A percentile compares a stretch with the other conserved stretches of the same genome.
Conservation (phyloP, 2,797 vertebrate species). For the Oryzias dopingdopingensis region DNA sequence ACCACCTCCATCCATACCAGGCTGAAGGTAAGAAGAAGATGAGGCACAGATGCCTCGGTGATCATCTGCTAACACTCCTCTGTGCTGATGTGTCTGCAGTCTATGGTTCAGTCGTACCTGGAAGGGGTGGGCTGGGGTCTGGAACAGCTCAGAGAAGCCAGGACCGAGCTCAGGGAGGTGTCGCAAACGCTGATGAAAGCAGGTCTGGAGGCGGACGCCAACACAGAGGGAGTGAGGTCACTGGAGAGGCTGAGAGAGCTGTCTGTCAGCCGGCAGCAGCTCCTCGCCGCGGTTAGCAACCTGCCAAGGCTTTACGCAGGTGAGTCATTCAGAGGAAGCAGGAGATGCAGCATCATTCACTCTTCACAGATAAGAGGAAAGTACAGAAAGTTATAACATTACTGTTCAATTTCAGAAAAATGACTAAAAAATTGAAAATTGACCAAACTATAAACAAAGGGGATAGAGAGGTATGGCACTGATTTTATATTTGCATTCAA, state of each 20-base stretch:
- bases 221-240: conserved; percentile 59
- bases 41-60: not conserved
- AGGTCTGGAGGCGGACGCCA: conserved; percentile 67
- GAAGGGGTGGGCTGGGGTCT: conserved; percentile 90
- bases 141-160: conserved; percentile 83
- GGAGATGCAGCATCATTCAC: no score
- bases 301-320: conserved; percentile 89
- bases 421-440: no score
- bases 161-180: conserved; percentile 74
- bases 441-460: no score
- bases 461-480: no score
- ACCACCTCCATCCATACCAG: conserved; percentile 89
- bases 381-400: no score
- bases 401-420: no score
- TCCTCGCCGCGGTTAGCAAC: conserved; percentile 85
- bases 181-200: conserved; percentile 77
- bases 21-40: conserved; percentile 80
- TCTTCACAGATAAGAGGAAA: no score
- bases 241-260: conserved; percentile 79
- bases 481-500: no score
- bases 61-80: not conserved
- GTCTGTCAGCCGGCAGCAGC: conserved; percentile 81
- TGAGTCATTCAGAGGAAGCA: conserved; percentile 49
- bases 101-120: conserved; percentile 91
- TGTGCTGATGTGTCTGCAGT: conserved; percentile 68